Evolutionary conservation across 2,888 invertebrate genomes (phyloP).

Genomic region (Leucophenga maculata): DNA sequence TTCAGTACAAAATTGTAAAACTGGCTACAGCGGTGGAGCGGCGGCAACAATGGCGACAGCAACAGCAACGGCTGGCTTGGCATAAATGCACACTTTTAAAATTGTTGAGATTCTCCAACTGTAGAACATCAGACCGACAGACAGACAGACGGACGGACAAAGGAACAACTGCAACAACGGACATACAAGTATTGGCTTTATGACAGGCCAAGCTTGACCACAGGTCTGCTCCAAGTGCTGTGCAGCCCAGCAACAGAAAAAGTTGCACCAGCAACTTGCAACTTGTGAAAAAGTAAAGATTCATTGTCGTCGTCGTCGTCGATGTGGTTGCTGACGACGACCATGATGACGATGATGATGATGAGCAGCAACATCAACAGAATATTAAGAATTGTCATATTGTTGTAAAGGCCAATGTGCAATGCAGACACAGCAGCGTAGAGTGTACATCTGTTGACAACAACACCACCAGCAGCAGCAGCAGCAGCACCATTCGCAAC

Average conservation of each 20-base stretch:
- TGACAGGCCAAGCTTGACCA: slow-evolving; percentile 54
- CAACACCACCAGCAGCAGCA: slow-evolving; percentile 27
- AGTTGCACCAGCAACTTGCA: slow-evolving; percentile 26
- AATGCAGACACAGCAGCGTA: neutral
- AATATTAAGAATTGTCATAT: slow-evolving; percentile 67
- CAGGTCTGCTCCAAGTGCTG: no score
- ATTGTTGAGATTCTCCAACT: slow-evolving; percentile 66
- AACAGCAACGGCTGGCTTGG: slow-evolving; percentile 62
- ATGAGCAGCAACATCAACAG: slow-evolving; percentile 38
- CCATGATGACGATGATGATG: slow-evolving; percentile 29
- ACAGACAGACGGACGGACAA: neutral
- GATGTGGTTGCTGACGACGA: slow-evolving; percentile 39
- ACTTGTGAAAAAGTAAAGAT: slow-evolving; percentile 14
- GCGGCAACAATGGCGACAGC: slow-evolving; percentile 45
- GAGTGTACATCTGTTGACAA: slow-evolving; percentile 40
- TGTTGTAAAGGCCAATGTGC: slow-evolving; percentile 47
- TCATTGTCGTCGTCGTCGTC: slow-evolving; percentile 36
- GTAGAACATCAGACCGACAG: slow-evolving; percentile 39
- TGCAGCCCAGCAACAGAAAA: slow-evolving; percentile 38
- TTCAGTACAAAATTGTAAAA: slow-evolving; percentile 32
- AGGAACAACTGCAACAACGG: neutral
- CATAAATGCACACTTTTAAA: slow-evolving; percentile 66
- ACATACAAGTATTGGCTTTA: slow-evolving; percentile 51
- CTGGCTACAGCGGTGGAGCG: slow-evolving; percentile 23
- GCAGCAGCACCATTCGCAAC: slow-evolving; percentile 19